Conservation (phyloP, 2,113 vertebrate species). For the Pelecanus crispus region DNA sequence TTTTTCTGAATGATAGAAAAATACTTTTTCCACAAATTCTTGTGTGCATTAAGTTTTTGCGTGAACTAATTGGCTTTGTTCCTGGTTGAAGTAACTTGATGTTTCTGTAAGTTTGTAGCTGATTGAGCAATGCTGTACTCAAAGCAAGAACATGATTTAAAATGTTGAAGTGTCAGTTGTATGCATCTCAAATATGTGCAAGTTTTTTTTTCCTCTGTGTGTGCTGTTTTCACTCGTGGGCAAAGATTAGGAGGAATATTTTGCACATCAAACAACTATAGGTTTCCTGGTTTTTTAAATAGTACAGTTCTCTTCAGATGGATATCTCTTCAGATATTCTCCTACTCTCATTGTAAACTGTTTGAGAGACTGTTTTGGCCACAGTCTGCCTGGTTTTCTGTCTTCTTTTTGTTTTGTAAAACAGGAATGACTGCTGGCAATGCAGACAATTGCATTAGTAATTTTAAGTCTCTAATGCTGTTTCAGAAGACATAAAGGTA, state of each 20-base stretch:
- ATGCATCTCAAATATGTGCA: background rate
- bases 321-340: background rate
- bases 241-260: background rate
- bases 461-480: background rate
- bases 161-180: background rate
- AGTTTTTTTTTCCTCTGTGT: background rate
- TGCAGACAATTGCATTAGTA: background rate
- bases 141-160: background rate
- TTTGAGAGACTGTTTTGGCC: background rate
- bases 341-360: background rate
- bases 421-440: background rate
- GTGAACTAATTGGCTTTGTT: background rate
- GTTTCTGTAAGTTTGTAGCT: background rate
- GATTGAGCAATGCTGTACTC: background rate
- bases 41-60: background rate
- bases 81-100: background rate
- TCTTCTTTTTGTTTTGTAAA: background rate
- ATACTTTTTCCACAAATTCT: background rate
- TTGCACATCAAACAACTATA: background rate
- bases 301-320: background rate
- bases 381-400: background rate
- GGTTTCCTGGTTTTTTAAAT: background rate
- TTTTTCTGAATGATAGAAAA: background rate
- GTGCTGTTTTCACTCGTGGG: background rate
- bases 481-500: background rate